phyloP scores from a whole-genome alignment of 2,113 vertebrate genomes.

The Dipodomys spectabilis region DNA sequence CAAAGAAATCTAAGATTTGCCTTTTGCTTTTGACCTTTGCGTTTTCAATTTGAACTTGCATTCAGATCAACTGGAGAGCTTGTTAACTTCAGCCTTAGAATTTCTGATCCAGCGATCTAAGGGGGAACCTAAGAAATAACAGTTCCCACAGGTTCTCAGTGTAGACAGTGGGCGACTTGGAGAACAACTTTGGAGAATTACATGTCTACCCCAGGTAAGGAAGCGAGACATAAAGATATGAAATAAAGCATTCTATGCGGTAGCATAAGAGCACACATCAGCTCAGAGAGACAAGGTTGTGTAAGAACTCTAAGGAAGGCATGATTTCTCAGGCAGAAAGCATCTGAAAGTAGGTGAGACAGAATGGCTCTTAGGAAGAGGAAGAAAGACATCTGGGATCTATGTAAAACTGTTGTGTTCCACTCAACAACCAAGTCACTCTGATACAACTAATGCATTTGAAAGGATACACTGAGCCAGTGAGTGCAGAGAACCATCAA shows the following conservation, averaged over 20 bases:
- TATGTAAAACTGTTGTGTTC: neutral
- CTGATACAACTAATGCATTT: neutral
- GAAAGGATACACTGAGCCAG: neutral
- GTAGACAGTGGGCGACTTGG: too few species aligned
- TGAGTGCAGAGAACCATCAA: neutral
- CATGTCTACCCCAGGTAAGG: neutral
- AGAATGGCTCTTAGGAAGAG: neutral
- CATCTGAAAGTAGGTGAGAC: neutral
- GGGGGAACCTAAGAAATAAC: neutral
- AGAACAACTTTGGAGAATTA: neutral
- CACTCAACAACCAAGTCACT: neutral
- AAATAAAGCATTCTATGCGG: neutral
- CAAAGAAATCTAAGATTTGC: neutral
- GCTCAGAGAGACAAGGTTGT: neutral
- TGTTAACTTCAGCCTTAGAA: neutral
- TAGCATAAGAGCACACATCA: neutral
- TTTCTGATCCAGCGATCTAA: neutral
- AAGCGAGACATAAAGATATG: neutral
- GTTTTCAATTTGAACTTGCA: neutral
- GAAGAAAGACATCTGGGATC: neutral
- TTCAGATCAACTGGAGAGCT: neutral
- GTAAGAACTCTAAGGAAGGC: neutral
- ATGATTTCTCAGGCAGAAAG: neutral
- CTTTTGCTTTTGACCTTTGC: neutral
- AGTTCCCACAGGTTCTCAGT: neutral